Conservation (phyloP, 2,797 vertebrate species). For the Eulemur coronatus region DNA sequence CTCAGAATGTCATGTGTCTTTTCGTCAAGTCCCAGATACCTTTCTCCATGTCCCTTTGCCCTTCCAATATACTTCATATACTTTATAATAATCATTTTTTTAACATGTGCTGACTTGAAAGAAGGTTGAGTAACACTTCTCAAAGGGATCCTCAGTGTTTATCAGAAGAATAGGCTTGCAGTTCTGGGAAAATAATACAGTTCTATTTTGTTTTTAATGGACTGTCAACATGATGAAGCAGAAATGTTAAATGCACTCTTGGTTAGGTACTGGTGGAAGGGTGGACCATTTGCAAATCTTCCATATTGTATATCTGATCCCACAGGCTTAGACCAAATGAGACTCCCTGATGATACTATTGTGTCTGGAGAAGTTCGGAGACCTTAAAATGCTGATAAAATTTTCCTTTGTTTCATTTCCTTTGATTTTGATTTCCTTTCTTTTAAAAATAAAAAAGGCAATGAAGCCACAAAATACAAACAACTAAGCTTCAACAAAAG, state of each 20-base stretch:
- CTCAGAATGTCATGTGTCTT: not conserved
- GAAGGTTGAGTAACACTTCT: not conserved
- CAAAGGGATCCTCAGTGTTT: not conserved
- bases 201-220: not conserved
- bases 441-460: constrained; percentile 29
- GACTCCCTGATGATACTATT: not conserved
- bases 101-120: not conserved
- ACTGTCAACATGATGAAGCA: not conserved
- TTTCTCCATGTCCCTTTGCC: not conserved
- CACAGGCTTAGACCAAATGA: not conserved
- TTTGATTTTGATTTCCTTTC: constrained; percentile 23
- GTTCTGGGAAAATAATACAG: not conserved
- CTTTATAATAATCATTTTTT: not conserved
- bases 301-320: not conserved
- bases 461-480: constrained; percentile 32
- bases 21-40: not conserved
- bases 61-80: not conserved
- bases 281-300: not conserved
- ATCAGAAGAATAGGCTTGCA: not conserved
- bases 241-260: not conserved
- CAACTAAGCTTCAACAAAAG: constrained; percentile 30
- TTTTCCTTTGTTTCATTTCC: constrained; percentile 22
- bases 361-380: not conserved
- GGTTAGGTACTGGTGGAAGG: not conserved
- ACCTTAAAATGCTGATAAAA: not conserved